These are phyloP conservation scores for Drosophila helvetica DNA, from an alignment of 2,888 invertebrate species.

Conservation along the genomic window DNA sequence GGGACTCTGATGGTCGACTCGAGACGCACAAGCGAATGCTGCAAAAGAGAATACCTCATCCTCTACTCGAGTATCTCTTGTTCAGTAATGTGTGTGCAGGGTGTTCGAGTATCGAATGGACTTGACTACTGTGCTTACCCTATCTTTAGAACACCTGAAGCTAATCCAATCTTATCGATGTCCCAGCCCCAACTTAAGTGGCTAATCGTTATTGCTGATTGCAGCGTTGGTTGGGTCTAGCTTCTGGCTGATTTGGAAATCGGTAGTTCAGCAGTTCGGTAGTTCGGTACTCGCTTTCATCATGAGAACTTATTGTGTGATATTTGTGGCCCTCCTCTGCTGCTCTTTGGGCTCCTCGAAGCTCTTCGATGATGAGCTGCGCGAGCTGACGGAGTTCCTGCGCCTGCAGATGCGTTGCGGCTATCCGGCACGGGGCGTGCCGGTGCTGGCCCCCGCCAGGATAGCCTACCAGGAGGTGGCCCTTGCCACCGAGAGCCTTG, in stretches of 20 bases:
- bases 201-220: slow-evolving; percentile 45
- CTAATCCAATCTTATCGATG: slow-evolving; percentile 61
- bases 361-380: slow-evolving; percentile 77
- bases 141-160: slow-evolving; percentile 47
- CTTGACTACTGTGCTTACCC: not conserved
- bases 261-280: not conserved
- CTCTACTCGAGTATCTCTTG: too few relatives aligned
- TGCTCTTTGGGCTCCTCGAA: slow-evolving; percentile 49
- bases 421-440: slow-evolving; percentile 70
- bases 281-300: slow-evolving; percentile 35
- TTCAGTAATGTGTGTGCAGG: not conserved
- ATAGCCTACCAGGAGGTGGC: slow-evolving; percentile 55
- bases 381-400: slow-evolving; percentile 76
- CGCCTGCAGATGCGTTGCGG: slow-evolving; percentile 82
- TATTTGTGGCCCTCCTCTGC: slow-evolving; percentile 44
- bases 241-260: not conserved
- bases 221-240: not conserved
- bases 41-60: too few relatives aligned
- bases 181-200: slow-evolving; percentile 39
- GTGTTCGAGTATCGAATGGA: not conserved
- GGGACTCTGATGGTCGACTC: too few relatives aligned
- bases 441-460: slow-evolving; percentile 75
- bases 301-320: slow-evolving; percentile 51
- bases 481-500: slow-evolving; percentile 32
- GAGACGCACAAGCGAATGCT: too few relatives aligned